Evolutionary conservation across 2,113 vertebrate genomes (phyloP), one percentile per base, ranked within the genome.

Genomic region (Empidonax alnorum): DNA sequence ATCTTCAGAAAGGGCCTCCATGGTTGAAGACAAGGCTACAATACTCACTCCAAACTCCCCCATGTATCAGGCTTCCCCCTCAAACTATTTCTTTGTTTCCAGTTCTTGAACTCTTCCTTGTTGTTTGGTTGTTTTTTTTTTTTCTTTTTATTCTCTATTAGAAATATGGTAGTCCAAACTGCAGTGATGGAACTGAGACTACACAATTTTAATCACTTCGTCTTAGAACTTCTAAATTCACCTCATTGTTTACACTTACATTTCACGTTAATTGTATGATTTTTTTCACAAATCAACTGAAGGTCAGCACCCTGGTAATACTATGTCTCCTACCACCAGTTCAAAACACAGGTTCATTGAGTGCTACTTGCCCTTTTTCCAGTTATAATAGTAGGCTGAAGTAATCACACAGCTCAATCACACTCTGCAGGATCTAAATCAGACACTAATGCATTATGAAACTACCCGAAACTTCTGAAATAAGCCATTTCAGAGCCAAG

Each of bases 121-220:
- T 12, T 41, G 39, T 41, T 41, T 41, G 35, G 35, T 35, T 39
- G 39, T 7, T 7, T 8, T 7, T 7, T 2, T 10, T 56, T 31
- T 37, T 42, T 15, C 12, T 41, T 58, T 35, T 30, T 42, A 7
- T 15, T 5, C 20, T 50, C 25, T 58, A 25, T 65, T 49, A 86
- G 14, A 58, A 46, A 68, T 46, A 33, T 0, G 2, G 19, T 24
- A 86, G 39, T 18, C 23, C 16, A 71, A 89, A 41, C 31, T 23
- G 4, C 0, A 1, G 31, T 24, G 24, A 61, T 0, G 72, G 49
- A 73, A 80, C 22, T n/a, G 31, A 74, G 55, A 71, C 12, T 22
- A 39, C 3, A 39, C 4, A 10, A n/a, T 37, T 79, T 44, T 28
- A 39, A 14, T 53, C 28, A 49, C 27, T 37, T 50, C 44, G 56